phyloP scores from a whole-genome alignment of 1,140 invertebrate genomes.

The Adelges cooleyi region DNA sequence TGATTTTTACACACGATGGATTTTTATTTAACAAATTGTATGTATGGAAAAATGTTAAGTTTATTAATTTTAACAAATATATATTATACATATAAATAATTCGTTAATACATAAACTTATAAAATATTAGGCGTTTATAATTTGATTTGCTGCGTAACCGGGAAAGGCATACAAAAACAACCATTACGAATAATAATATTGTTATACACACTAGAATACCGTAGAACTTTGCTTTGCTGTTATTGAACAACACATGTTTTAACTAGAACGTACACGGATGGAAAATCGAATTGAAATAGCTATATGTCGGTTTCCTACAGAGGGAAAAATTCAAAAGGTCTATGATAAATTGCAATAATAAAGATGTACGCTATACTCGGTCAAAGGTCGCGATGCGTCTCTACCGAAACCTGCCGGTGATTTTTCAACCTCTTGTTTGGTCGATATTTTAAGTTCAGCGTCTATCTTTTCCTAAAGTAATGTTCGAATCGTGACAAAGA shows the following conservation, averaged over 20 bases:
- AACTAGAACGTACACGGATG: neutral
- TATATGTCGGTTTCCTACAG: neutral
- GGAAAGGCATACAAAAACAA: neutral
- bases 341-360: neutral
- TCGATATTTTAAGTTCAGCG: slow-evolving; percentile 48
- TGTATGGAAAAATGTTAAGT: no score
- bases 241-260: neutral
- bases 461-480: slow-evolving; percentile 54
- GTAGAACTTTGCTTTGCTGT: neutral
- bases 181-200: neutral
- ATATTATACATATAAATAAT: no score
- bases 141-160: neutral
- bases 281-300: neutral
- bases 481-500: no score
- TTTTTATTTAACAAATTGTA: neutral
- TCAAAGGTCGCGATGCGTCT: slow-evolving; percentile 47
- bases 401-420: slow-evolving; percentile 50
- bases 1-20: no score
- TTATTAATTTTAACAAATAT: no score
- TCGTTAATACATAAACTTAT: no score
- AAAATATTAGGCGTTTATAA: neutral
- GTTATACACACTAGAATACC: neutral
- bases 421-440: slow-evolving; percentile 44
- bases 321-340: neutral
- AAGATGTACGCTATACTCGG: slow-evolving; percentile 33